These are phyloP conservation scores for Darevskia mixta DNA, from an alignment of 2,797 vertebrate species.

Conservation along the genomic window DNA sequence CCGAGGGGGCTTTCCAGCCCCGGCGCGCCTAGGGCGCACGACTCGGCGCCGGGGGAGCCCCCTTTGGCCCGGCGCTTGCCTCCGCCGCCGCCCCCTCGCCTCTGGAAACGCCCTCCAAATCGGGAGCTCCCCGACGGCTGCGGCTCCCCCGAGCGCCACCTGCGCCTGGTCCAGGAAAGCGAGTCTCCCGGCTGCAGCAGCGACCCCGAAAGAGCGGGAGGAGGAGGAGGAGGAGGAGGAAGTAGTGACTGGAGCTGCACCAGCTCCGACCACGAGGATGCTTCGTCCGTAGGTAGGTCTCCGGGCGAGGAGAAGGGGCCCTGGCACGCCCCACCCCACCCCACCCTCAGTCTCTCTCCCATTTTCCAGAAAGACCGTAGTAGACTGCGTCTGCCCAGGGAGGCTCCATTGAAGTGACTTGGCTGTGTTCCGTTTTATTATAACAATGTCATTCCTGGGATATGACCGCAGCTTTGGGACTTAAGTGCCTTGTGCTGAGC, in stretches of 20 bases:
- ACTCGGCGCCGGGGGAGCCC: slow-evolving; percentile 47
- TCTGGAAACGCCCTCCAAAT: slow-evolving; percentile 75
- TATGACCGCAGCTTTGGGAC: no score
- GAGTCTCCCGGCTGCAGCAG: slow-evolving; percentile 80
- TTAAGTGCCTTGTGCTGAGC: no score
- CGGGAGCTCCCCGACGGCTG: slow-evolving; percentile 76
- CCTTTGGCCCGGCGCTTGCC: slow-evolving; percentile 64
- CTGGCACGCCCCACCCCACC: no score
- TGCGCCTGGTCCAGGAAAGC: slow-evolving; percentile 56
- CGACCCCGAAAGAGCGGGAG: slow-evolving; percentile 87
- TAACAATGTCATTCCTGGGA: no score
- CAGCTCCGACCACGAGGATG: slow-evolving; percentile 91
- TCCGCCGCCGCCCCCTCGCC: slow-evolving; percentile 62
- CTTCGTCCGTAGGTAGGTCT: slow-evolving; percentile 84
- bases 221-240: slow-evolving; percentile 48
- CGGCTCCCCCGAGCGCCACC: slow-evolving; percentile 60
- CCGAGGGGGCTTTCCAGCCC: neutral
- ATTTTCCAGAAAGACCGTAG: neutral
- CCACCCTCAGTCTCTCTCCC: neutral
- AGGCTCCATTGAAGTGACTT: no score
- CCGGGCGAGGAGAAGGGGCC: no score
- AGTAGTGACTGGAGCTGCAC: slow-evolving; percentile 75
- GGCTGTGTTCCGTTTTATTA: no score
- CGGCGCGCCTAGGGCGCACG: neutral
- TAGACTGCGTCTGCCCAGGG: neutral